A percentile compares a stretch with the other conserved stretches of the same genome.
Conservation (phyloP, 2,888 invertebrate species). For the Aquatica leii region DNA sequence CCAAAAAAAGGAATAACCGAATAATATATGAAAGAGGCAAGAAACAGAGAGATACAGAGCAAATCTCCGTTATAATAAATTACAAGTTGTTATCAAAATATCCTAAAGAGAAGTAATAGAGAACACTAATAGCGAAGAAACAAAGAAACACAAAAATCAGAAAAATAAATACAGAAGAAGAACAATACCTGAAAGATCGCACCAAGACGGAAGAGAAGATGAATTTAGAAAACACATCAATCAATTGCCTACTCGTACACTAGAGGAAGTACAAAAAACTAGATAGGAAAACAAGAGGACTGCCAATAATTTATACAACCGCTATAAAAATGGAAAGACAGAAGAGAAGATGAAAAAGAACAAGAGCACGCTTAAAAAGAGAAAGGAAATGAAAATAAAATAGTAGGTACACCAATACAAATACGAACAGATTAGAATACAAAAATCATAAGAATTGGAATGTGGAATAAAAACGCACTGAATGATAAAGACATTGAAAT, state of each 20-base stretch:
- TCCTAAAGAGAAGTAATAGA: not conserved
- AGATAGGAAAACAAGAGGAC: not conserved
- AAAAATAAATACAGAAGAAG: not conserved
- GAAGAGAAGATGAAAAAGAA: too few species aligned
- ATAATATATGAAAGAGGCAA: not conserved
- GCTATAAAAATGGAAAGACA: too few species aligned
- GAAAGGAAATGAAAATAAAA: too few species aligned
- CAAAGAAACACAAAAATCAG: not conserved
- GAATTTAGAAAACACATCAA: not conserved
- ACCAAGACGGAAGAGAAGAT: not conserved
- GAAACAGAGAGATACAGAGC: not conserved
- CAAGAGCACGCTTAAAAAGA: too few species aligned
- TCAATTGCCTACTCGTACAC: not conserved
- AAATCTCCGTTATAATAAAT: not conserved
- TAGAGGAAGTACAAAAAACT: not conserved
- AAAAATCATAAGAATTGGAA: not conserved
- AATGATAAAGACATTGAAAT: too few species aligned
- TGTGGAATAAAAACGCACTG: too few species aligned
- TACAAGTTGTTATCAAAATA: not conserved
- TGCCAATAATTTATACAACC: too few species aligned
- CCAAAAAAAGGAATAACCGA: not conserved
- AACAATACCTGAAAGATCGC: not conserved
- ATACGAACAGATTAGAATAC: too few species aligned
- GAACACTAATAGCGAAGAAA: not conserved
- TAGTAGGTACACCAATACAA: too few species aligned